A percentile compares a stretch with the other conserved stretches of the same genome.
Conservation (phyloP, 2,113 vertebrate genomes). For the Felis chaus region DNA sequence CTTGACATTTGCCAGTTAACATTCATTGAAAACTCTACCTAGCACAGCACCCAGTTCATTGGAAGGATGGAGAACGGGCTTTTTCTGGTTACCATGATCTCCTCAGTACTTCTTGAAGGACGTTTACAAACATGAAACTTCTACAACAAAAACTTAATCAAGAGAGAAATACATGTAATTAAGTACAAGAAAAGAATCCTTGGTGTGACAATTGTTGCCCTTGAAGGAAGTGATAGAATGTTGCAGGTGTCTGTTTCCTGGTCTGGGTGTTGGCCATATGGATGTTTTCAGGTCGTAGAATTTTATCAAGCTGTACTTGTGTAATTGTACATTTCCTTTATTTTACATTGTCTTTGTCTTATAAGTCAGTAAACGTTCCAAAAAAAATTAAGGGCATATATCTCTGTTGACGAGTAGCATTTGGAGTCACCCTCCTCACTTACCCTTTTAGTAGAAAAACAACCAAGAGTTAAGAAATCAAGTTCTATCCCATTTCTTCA, state of each 20-base stretch:
- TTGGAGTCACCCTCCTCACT: background rate
- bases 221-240: rapidly evolving
- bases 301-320: background rate
- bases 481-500: background rate
- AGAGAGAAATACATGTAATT: background rate
- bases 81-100: background rate
- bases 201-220: too few relatives aligned
- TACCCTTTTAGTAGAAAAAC: background rate
- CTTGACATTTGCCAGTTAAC: too few relatives aligned
- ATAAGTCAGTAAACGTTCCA: background rate
- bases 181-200: background rate
- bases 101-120: background rate
- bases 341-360: background rate
- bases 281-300: background rate
- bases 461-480: background rate
- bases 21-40: too few relatives aligned
- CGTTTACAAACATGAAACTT: background rate
- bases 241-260: rapidly evolving
- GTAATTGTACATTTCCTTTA: background rate
- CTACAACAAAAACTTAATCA: background rate
- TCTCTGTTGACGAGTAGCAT: background rate
- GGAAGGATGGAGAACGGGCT: background rate
- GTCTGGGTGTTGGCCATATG: too few relatives aligned
- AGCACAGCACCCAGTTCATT: rapidly evolving
- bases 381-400: background rate